These are phyloP conservation scores for Elephantulus edwardii DNA, from an alignment of 2,113 vertebrate species.

Conservation along the genomic window DNA sequence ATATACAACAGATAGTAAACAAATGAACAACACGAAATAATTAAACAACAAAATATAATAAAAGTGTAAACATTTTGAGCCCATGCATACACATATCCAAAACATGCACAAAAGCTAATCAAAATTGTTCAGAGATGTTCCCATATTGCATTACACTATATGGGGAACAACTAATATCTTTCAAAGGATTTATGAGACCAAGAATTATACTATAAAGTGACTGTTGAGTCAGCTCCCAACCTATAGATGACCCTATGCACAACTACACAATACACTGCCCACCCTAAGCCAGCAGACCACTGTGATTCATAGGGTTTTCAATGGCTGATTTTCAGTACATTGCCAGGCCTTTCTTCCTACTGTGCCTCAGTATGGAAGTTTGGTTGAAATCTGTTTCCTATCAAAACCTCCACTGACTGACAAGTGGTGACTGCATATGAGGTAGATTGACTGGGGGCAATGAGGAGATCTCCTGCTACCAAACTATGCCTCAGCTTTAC, in stretches of 20 bases:
- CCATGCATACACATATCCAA: not conserved
- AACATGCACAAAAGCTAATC: constrained; percentile 8
- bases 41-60: not conserved
- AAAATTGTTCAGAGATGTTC: not conserved
- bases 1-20: too few relatives aligned
- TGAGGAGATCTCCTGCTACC: not conserved
- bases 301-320: not conserved
- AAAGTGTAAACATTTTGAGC: not conserved
- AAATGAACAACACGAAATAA: not conserved
- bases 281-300: not conserved
- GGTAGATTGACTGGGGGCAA: not conserved
- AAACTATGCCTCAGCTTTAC: not conserved
- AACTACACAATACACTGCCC: not conserved
- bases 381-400: not conserved
- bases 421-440: not conserved
- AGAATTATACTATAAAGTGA: not conserved
- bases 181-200: not conserved
- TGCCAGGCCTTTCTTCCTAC: not conserved
- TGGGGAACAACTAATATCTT: not conserved
- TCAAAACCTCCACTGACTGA: not conserved
- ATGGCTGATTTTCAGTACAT: not conserved
- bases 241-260: not conserved
- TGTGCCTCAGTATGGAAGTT: not conserved
- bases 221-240: too few relatives aligned
- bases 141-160: not conserved